These are phyloP conservation scores for Amblyjoppa fuscipennis DNA, from an alignment of 2,888 invertebrate genomes.

Conservation along the genomic window DNA sequence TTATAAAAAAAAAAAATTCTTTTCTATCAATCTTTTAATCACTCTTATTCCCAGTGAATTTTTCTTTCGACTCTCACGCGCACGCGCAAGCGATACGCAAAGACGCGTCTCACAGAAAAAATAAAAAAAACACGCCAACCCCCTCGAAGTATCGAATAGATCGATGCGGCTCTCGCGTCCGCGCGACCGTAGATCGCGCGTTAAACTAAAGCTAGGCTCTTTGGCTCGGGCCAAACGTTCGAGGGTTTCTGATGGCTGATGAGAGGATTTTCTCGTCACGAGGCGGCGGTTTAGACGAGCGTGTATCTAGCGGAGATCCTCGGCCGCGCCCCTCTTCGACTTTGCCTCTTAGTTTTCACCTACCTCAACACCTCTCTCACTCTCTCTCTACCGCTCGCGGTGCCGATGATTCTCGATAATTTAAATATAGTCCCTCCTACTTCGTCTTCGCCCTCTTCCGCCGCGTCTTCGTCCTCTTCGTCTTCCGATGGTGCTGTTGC, in stretches of 20 bases:
- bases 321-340: neutral
- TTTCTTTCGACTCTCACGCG: neutral
- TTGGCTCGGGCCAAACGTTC: slow-evolving; percentile 57
- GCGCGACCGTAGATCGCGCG: slow-evolving; percentile 58
- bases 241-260: slow-evolving; percentile 54
- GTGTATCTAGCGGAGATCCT: slow-evolving; percentile 8
- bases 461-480: slow-evolving; percentile 42
- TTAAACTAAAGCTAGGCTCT: slow-evolving; percentile 55
- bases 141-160: neutral
- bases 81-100: neutral
- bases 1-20: neutral
- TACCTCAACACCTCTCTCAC: slow-evolving; percentile 3
- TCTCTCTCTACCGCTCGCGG: slow-evolving; percentile 13
- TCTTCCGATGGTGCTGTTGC: slow-evolving; percentile 48
- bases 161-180: slow-evolving; percentile 6
- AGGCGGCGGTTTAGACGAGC: slow-evolving; percentile 11
- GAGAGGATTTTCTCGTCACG: slow-evolving; percentile 51
- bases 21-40: too few relatives aligned
- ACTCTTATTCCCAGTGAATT: neutral
- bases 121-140: too few relatives aligned
- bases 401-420: slow-evolving; percentile 58
- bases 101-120: neutral
- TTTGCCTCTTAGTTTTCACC: neutral
- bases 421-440: slow-evolving; percentile 60
- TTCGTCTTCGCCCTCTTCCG: slow-evolving; percentile 10